Percentiles rank a stretch among this genome's conserved stretches.
Conservation (phyloP, 1,140 invertebrate species). For the Drosophila kohkoa region DNA sequence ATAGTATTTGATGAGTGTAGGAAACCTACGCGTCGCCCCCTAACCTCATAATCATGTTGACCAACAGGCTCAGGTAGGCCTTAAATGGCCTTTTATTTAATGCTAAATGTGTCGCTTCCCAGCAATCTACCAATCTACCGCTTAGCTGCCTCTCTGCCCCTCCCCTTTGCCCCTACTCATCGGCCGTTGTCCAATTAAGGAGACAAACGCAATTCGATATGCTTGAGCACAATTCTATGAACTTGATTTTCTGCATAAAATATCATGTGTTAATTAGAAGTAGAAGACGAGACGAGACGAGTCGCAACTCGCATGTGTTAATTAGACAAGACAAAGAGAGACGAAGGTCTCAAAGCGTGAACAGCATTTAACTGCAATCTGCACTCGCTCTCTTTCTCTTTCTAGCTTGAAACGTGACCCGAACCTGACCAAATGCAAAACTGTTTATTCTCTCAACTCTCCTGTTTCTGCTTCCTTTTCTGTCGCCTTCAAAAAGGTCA, state of each 20-base stretch:
- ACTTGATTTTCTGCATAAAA: no score
- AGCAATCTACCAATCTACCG: neutral
- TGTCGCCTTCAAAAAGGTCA: slow-evolving; percentile 20
- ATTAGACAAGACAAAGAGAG: no score
- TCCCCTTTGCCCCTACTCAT: neutral
- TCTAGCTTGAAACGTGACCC: neutral
- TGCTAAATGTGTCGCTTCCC: slow-evolving; percentile 71
- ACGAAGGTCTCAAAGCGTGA: no score
- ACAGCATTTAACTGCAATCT: no score
- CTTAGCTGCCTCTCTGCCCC: neutral
- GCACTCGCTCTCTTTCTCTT: no score
- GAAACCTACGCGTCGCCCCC: neutral
- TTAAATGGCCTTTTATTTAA: slow-evolving; percentile 82
- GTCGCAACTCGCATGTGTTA: no score
- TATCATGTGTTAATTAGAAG: no score
- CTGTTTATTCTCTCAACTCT: neutral
- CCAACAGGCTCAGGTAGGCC: slow-evolving; percentile 45
- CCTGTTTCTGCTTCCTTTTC: no score
- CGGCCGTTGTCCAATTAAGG: slow-evolving; percentile 54
- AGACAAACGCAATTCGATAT: slow-evolving; percentile 47
- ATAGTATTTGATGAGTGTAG: slow-evolving; percentile 30
- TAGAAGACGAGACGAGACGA: no score
- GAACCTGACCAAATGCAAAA: neutral
- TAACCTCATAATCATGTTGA: slow-evolving; percentile 42
- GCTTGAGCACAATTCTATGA: slow-evolving; percentile 17